Conservation (phyloP, 2,797 vertebrate genomes). For the Neosilurus hyrtlii region DNA sequence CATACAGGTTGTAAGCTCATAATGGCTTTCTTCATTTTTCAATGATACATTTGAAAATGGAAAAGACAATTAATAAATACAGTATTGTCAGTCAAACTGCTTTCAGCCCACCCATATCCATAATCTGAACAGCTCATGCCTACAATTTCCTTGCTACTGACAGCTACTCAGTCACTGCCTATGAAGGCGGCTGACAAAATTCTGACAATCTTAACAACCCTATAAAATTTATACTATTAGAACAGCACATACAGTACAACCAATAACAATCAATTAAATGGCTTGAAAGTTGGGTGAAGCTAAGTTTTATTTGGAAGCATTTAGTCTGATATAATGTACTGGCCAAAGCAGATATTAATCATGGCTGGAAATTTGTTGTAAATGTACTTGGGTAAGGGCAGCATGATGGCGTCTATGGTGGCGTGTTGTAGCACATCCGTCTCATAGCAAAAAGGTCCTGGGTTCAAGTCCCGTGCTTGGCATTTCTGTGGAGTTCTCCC, state of each 20-base stretch:
- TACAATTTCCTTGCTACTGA: background rate
- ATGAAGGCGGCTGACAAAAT: slow-evolving; percentile 9
- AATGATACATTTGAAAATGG: background rate
- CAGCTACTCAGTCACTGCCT: slow-evolving; percentile 12
- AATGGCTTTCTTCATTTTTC: background rate
- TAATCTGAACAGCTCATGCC: background rate
- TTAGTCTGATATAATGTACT: background rate
- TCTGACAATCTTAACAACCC: background rate
- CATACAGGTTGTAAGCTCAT: background rate
- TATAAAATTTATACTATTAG: background rate
- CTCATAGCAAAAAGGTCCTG: too few relatives aligned
- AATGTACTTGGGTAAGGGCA: background rate
- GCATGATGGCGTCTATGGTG: too few relatives aligned
- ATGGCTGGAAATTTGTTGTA: background rate
- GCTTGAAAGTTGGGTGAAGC: background rate
- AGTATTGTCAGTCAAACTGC: background rate
- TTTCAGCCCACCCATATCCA: slow-evolving; percentile 7
- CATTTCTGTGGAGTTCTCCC: too few relatives aligned
- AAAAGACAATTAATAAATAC: slow-evolving; percentile 17
- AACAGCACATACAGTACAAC: background rate
- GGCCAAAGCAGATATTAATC: background rate
- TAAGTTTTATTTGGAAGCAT: background rate
- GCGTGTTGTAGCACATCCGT: too few relatives aligned
- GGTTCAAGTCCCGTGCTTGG: too few relatives aligned
- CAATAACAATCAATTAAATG: background rate